These are phyloP conservation scores for Dasysyrphus tricinctus DNA, from an alignment of 2,888 invertebrate species.

Conservation along the genomic window DNA sequence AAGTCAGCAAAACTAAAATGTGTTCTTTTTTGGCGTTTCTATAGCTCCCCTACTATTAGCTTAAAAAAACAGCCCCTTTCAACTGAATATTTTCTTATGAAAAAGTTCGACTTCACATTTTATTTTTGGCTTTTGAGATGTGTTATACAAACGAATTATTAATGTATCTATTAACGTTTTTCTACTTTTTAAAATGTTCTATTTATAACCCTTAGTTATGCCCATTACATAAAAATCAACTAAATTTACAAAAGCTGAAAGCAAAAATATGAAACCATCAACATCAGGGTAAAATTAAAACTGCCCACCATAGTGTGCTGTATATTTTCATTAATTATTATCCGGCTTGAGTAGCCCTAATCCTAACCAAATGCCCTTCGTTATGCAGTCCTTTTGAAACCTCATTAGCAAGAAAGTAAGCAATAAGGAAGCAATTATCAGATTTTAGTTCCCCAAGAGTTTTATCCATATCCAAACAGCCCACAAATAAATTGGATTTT, in stretches of 20 bases:
- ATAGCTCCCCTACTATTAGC: too few species aligned
- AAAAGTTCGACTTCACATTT: too few species aligned
- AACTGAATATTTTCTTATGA: too few species aligned
- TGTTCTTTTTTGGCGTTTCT: too few species aligned
- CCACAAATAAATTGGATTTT: constrained; percentile 50
- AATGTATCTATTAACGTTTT: too few species aligned
- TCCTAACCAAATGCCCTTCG: background rate
- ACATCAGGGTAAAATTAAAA: constrained; percentile 24
- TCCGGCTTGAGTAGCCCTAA: constrained; percentile 6
- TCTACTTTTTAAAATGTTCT: too few species aligned
- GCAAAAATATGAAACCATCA: constrained; percentile 14
- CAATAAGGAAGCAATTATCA: constrained; percentile 57
- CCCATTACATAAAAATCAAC: constrained; percentile 32
- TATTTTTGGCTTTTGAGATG: too few species aligned
- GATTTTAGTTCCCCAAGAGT: constrained; percentile 51
- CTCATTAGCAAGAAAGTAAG: constrained; percentile 46
- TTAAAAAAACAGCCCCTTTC: too few species aligned
- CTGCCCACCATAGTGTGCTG: constrained; percentile 7
- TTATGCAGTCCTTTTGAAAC: constrained; percentile 12
- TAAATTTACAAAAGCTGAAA: constrained; percentile 32
- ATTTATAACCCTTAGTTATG: background rate
- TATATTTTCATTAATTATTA: constrained; percentile 55
- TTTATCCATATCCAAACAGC: background rate
- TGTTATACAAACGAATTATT: too few species aligned
- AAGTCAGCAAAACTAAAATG: too few species aligned